Evolutionary conservation across 2,888 invertebrate genomes (phyloP), one percentile per base, ranked within the genome.

Genomic region (Leptopterna dolabrata): DNA sequence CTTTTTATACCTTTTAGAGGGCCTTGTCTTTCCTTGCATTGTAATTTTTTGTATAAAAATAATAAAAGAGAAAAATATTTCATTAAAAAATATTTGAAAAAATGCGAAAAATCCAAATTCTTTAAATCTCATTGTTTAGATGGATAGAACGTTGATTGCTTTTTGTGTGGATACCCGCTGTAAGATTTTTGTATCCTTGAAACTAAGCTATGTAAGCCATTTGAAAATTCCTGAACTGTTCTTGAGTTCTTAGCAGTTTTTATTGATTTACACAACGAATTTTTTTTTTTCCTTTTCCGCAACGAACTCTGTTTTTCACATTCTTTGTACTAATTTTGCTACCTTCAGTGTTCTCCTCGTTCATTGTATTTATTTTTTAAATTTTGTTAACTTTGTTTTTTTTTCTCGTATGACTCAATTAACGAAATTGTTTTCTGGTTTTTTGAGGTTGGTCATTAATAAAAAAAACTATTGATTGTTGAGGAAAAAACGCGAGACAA

Each of bases 71-170:
- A 80, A 81, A 85, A 87, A 78, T 86, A 51, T 82, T 70, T 19
- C 19, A 43, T 36, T 76, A 76, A 80, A 80, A 63, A 80, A 41
- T n/a, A 36, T 14, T 27, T 19, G n/a, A 19, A 41, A 70, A 73
- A 85, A 76, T 47, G 19, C 7, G 13, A 73, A 85, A 83, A 85
- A 47, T 24, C 41, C n/a, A 73, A 85, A 76, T 85, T 85, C 73
- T 73, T 85, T 76, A 88, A 87, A 89, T 90, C 90, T 90, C 90
- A 89, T 89, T 90, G 90, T 90, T 89, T 90, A 90, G 90, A 88
- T 89, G 82, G 81, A 87, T 89, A 88, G 88, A 84, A 85, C 76
- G 85, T 86, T 71, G 71, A 85, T 85, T 82, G 88, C 88, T 89
- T 89, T 88, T 88, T 89, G 88, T 89, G 88, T 89, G 88, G 88